A percentile compares a stretch with the other conserved stretches of the same genome.
phyloP scores from a whole-genome alignment of 2,113 vertebrate genomes.

The Eublepharis macularius region DNA sequence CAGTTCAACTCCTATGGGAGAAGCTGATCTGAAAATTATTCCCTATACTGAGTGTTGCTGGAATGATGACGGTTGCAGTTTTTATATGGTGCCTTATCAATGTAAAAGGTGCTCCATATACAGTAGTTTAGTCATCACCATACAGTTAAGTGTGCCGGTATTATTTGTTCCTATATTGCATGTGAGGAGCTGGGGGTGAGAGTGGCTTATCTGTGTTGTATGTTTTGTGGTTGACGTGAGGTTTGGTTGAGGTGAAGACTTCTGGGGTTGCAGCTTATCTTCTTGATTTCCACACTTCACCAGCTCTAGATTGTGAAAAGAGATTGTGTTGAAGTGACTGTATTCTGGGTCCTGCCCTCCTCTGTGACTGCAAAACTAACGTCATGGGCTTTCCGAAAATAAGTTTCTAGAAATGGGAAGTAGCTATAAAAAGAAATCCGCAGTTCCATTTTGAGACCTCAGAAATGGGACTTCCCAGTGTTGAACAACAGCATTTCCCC shows the following conservation, averaged over 20 bases:
- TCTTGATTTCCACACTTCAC: not conserved
- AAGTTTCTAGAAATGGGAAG: not conserved
- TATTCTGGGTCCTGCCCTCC: not conserved
- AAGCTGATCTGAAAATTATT: not conserved
- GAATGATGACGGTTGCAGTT: not conserved
- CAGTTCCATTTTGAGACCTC: not conserved
- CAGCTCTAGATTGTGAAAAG: not conserved
- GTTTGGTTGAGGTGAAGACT: not conserved
- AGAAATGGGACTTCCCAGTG: not conserved
- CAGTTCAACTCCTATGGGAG: not conserved
- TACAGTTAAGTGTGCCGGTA: not conserved
- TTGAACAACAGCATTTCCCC: not conserved
- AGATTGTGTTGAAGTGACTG: not conserved
- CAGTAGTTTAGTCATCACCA: not conserved
- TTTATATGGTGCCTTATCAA: not conserved
- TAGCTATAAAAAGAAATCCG: not conserved
- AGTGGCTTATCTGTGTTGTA: not conserved
- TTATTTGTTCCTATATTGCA: not conserved
- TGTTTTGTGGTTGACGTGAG: not conserved
- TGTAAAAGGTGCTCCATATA: not conserved
- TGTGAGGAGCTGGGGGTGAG: not conserved
- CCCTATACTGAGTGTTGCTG: not conserved
- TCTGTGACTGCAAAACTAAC: not conserved
- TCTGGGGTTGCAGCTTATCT: not conserved
- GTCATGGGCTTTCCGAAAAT: not conserved